These are phyloP conservation scores for Amphimallon solstitiale DNA, from an alignment of 2,888 invertebrate species.

Conservation along the genomic window DNA sequence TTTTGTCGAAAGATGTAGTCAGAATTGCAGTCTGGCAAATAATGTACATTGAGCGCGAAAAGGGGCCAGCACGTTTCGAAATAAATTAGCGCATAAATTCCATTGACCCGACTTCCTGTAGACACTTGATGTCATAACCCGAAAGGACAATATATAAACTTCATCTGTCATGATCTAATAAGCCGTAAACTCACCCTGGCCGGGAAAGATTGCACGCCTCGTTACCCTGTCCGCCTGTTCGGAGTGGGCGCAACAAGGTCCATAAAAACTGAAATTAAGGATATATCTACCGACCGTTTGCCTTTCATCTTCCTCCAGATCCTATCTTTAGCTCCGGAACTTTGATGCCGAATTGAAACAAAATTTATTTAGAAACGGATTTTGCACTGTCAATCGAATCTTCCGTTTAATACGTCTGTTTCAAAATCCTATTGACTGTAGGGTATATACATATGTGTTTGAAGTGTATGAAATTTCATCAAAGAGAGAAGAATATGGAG, in stretches of 20 bases:
- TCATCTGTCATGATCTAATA: slow-evolving; percentile 41
- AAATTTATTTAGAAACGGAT: slow-evolving; percentile 37
- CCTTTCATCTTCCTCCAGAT: not conserved
- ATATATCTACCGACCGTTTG: not conserved
- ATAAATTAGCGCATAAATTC: slow-evolving; percentile 25
- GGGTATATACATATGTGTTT: slow-evolving; percentile 3
- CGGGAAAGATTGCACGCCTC: slow-evolving; percentile 38
- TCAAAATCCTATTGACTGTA: slow-evolving; percentile 42
- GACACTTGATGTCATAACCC: slow-evolving; percentile 35
- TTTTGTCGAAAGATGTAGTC: not conserved
- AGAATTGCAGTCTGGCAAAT: too few relatives aligned
- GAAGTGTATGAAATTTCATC: slow-evolving; percentile 43
- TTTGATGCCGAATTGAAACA: slow-evolving; percentile 25
- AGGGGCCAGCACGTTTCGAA: too few relatives aligned
- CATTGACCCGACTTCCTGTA: not conserved
- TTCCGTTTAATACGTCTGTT: slow-evolving; percentile 48
- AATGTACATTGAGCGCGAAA: too few relatives aligned
- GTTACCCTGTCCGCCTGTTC: slow-evolving; percentile 23
- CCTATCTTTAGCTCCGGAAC: not conserved
- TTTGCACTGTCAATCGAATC: slow-evolving; percentile 48
- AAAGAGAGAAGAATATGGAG: not conserved
- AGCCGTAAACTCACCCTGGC: slow-evolving; percentile 36
- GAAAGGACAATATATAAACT: slow-evolving; percentile 40
- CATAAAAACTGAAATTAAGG: slow-evolving; percentile 40
- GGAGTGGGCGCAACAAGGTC: slow-evolving; percentile 37